phyloP scores from a whole-genome alignment of 2,888 invertebrate genomes.

The Papilio gigon region DNA sequence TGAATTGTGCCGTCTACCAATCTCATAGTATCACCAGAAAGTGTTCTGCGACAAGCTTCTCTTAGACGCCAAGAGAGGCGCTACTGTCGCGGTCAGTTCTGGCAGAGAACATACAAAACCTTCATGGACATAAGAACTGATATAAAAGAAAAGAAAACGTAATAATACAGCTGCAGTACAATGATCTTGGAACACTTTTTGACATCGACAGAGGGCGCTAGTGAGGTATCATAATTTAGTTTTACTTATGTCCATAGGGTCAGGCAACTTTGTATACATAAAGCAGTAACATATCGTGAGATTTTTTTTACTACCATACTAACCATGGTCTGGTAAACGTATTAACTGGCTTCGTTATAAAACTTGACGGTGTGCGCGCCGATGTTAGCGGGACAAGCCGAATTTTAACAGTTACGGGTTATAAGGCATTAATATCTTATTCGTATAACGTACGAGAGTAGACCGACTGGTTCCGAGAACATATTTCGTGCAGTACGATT shows the following conservation, averaged over 20 bases:
- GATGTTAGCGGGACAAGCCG: constrained; percentile 33
- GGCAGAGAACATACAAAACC: no score
- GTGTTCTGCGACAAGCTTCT: no score
- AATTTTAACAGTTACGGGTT: constrained; percentile 40
- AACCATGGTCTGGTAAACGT: constrained; percentile 26
- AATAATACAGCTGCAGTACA: no score
- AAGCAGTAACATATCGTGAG: constrained; percentile 12
- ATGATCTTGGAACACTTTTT: no score
- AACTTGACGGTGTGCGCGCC: constrained; percentile 21
- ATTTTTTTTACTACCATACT: constrained; percentile 6
- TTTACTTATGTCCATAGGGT: no score
- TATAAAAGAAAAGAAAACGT: no score
- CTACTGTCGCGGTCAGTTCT: no score
- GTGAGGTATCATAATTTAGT: no score
- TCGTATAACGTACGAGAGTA: constrained; percentile 35
- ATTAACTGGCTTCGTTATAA: constrained; percentile 25
- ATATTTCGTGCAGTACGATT: constrained; percentile 38
- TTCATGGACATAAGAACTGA: no score
- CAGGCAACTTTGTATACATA: no score
- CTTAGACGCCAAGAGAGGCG: no score
- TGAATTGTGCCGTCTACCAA: not conserved
- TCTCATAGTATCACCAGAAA: not conserved
- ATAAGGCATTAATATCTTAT: constrained; percentile 35
- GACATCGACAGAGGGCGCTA: no score
- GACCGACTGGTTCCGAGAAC: constrained; percentile 31